These are phyloP conservation scores for Sebastes nivosus DNA, from an alignment of 2,797 vertebrate species.

Conservation along the genomic window DNA sequence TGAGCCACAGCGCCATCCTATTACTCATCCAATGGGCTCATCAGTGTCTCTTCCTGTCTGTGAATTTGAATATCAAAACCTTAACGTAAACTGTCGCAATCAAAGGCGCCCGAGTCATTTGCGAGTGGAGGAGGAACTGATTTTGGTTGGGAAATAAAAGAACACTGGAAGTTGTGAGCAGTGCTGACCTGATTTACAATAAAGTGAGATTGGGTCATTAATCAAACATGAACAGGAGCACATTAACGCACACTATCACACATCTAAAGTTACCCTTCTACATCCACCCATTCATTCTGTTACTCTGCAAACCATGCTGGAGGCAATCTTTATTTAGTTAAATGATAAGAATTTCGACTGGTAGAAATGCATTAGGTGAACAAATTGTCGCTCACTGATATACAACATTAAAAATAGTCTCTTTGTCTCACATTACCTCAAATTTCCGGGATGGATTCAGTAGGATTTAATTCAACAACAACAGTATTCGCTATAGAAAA, in stretches of 20 bases:
- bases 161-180: not conserved
- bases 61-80: slow-evolving; percentile 31
- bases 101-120: not conserved
- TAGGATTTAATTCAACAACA: slow-evolving; percentile 24
- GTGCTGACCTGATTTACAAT: not conserved
- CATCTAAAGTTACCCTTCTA: not conserved
- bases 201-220: slow-evolving; percentile 7
- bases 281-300: not conserved
- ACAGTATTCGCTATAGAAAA: not conserved
- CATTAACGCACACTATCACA: not conserved
- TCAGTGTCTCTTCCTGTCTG: slow-evolving; percentile 17
- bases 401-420: slow-evolving; percentile 19
- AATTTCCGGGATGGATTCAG: slow-evolving; percentile 17
- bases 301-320: not conserved
- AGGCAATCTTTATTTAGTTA: not conserved
- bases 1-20: slow-evolving; percentile 29
- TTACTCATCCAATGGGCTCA: slow-evolving; percentile 22
- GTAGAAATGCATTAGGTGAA: not conserved
- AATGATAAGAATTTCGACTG: not conserved
- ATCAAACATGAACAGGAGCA: not conserved
- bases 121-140: not conserved
- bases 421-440: slow-evolving; percentile 8
- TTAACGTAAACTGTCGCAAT: slow-evolving; percentile 39
- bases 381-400: slow-evolving; percentile 23
- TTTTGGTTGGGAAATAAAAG: slow-evolving; percentile 25